These are phyloP conservation scores for Genyomyrus donnyi DNA, from an alignment of 2,113 vertebrate genomes.

Conservation along the genomic window DNA sequence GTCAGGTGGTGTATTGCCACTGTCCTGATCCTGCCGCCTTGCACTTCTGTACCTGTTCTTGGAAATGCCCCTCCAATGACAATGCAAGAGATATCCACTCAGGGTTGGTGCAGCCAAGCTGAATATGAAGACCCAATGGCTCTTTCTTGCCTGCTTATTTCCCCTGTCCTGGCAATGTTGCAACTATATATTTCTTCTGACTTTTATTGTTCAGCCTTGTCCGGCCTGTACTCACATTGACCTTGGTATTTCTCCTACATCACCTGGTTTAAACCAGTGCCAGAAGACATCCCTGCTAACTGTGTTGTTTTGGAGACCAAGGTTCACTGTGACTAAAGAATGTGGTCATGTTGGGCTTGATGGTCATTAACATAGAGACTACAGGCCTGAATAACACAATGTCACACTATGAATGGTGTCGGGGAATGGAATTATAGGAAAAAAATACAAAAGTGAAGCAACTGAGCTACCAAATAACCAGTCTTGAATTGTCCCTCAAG, in stretches of 20 bases:
- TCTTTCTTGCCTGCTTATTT: neutral
- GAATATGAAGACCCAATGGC: neutral
- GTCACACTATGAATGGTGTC: neutral
- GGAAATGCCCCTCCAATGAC: slow-evolving; percentile 15
- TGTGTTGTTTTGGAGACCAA: slow-evolving; percentile 64
- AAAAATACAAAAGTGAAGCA: neutral
- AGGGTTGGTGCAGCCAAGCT: slow-evolving; percentile 25
- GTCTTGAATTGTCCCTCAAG: neutral
- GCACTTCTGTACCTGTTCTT: slow-evolving; percentile 18
- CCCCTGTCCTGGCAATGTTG: neutral
- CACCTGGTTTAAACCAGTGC: neutral
- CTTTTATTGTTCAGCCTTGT: neutral
- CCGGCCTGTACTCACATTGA: neutral
- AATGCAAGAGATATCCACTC: slow-evolving; percentile 11
- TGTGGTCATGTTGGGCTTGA: slow-evolving; percentile 33
- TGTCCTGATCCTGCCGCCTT: slow-evolving; percentile 13
- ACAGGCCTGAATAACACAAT: slow-evolving; percentile 12
- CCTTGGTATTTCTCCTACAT: neutral
- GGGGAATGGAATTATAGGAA: neutral
- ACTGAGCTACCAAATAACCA: slow-evolving; percentile 12
- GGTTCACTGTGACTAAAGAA: slow-evolving; percentile 79
- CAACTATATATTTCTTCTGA: neutral
- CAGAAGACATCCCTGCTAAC: slow-evolving; percentile 40
- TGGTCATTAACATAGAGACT: slow-evolving; percentile 20
- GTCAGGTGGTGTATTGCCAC: neutral